Percentiles rank a stretch among this genome's conserved stretches.
These are phyloP conservation scores for Caenorhabditis panamensis DNA, from an alignment of 2,888 invertebrate genomes.

Conservation along the genomic window DNA sequence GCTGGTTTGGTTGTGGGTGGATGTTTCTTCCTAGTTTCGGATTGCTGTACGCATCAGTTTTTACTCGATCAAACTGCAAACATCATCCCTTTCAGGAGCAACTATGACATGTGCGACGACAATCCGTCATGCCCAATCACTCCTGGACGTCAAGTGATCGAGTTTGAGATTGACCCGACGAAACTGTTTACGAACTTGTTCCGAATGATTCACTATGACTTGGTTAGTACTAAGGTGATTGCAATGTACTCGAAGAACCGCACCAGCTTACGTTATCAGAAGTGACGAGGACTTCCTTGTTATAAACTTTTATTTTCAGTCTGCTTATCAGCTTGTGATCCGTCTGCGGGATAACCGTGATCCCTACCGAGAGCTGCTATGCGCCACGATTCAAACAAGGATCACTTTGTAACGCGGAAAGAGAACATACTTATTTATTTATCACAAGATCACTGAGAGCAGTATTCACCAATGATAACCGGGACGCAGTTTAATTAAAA, in stretches of 20 bases:
- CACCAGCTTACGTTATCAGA: neutral
- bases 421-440: constrained; percentile 7
- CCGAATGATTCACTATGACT: constrained; percentile 73
- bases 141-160: constrained; percentile 76
- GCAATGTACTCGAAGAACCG: constrained; percentile 32
- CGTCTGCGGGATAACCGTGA: constrained; percentile 73
- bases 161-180: constrained; percentile 73
- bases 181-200: constrained; percentile 73
- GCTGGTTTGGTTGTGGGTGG: constrained; percentile 80
- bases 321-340: constrained; percentile 74
- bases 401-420: constrained; percentile 57
- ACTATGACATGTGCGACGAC: constrained; percentile 71
- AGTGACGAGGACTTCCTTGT: neutral
- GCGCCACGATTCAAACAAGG: constrained; percentile 75
- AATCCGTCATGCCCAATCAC: constrained; percentile 72
- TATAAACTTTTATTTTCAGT: constrained; percentile 57
- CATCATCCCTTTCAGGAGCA: constrained; percentile 59
- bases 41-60: constrained; percentile 67
- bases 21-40: constrained; percentile 77
- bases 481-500: constrained; percentile 41
- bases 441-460: constrained; percentile 30
- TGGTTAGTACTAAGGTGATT: constrained; percentile 61
- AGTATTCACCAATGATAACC: constrained; percentile 55
- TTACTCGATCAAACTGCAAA: neutral
- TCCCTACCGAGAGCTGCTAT: constrained; percentile 73